Percentiles rank a stretch among this genome's conserved stretches.
phyloP scores from a whole-genome alignment of 2,113 vertebrate genomes.

The Pterocles burchelli region DNA sequence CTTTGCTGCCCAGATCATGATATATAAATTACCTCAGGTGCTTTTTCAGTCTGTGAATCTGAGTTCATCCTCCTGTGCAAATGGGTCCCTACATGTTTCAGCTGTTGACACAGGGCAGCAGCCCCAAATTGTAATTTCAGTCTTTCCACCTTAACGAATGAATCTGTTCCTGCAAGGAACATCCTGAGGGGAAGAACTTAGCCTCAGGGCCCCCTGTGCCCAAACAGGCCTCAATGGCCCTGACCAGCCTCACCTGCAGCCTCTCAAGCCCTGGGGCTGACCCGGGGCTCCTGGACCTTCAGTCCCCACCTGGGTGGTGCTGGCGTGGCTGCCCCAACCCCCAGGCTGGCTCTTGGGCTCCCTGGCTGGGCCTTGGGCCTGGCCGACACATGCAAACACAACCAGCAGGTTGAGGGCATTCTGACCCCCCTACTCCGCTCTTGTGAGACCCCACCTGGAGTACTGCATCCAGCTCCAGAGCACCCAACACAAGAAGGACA shows the following conservation, averaged over 20 bases:
- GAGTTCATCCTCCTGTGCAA: not conserved
- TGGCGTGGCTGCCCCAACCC: not conserved
- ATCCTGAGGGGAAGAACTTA: not conserved
- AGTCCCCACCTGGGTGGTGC: not conserved
- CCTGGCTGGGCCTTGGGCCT: too few relatives aligned
- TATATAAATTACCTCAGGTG: not conserved
- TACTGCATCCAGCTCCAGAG: too few relatives aligned
- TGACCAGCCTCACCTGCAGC: not conserved
- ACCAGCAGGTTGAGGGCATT: too few relatives aligned
- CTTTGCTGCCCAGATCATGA: not conserved
- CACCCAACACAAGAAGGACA: too few relatives aligned
- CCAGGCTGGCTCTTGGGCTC: accelerated
- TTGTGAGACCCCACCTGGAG: too few relatives aligned
- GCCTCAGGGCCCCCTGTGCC: not conserved
- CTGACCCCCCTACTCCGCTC: too few relatives aligned
- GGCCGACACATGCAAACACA: too few relatives aligned
- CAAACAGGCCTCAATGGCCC: not conserved
- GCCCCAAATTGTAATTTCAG: not conserved
- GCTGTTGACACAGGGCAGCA: not conserved
- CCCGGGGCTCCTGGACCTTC: not conserved
- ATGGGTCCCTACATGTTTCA: slow-evolving; percentile 34
- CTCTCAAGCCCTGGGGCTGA: not conserved
- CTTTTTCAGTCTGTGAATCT: not conserved
- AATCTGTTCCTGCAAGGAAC: not conserved
- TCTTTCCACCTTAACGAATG: slow-evolving; percentile 26